These are phyloP conservation scores for Spondyliosoma cantharus DNA, from an alignment of 2,797 vertebrate genomes.

Conservation along the genomic window DNA sequence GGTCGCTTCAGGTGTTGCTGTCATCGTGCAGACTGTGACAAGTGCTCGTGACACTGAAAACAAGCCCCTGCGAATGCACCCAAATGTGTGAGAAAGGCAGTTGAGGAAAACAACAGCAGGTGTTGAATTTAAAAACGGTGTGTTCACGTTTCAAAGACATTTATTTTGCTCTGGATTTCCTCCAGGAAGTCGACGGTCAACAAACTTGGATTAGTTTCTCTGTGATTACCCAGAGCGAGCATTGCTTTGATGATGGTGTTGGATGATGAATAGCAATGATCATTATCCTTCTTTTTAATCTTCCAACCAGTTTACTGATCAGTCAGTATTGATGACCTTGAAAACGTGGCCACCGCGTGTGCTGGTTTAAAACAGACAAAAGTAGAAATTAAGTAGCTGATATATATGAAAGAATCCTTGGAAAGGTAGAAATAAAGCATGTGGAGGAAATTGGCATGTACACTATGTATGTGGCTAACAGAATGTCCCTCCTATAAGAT, in stretches of 20 bases:
- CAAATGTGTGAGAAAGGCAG: constrained; percentile 2
- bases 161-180: constrained; percentile 15
- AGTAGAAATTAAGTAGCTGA: neutral
- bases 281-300: neutral
- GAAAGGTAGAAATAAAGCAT: neutral
- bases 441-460: neutral
- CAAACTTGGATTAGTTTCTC: constrained; percentile 8
- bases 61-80: neutral
- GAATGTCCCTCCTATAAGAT: too few relatives aligned
- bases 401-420: neutral
- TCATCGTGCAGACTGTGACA: constrained; percentile 17
- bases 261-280: neutral
- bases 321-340: constrained; percentile 24
- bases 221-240: neutral
- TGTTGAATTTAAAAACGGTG: neutral
- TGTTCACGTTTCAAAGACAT: constrained; percentile 32
- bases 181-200: constrained; percentile 6
- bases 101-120: constrained; percentile 1
- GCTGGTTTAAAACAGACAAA: neutral
- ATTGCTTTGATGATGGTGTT: constrained; percentile 10
- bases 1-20: constrained; percentile 60
- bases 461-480: too few relatives aligned
- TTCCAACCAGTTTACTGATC: constrained; percentile 12
- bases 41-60: constrained; percentile 28
- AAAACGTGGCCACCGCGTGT: neutral